These are phyloP conservation scores for Varroa destructor DNA, from an alignment of 1,140 invertebrate genomes.

Conservation along the genomic window DNA sequence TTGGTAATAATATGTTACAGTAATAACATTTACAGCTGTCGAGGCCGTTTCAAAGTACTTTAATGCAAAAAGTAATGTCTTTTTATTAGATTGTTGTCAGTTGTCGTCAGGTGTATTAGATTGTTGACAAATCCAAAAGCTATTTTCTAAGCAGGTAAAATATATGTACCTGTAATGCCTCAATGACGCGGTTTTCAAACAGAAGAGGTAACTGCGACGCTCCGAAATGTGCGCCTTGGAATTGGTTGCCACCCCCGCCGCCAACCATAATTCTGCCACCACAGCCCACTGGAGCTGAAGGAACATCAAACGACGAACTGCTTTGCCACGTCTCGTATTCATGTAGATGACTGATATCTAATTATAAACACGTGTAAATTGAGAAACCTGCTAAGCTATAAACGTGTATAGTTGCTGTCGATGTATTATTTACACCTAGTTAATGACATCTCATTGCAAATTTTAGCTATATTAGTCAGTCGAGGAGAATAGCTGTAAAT, in stretches of 20 bases:
- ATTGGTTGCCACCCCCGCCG: constrained; percentile 41
- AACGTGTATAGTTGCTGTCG: background rate
- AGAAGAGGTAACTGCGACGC: constrained; percentile 49
- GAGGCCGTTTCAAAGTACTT: too few species aligned
- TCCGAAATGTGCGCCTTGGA: constrained; percentile 28
- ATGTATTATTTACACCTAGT: background rate
- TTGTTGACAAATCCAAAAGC: too few species aligned
- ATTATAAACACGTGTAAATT: constrained; percentile 15
- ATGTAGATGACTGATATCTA: constrained; percentile 57
- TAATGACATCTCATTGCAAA: too few species aligned
- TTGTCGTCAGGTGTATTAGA: too few species aligned
- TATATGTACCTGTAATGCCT: constrained; percentile 55
- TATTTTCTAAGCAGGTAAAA: too few species aligned
- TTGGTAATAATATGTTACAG: too few species aligned
- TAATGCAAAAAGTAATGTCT: too few species aligned
- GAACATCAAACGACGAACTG: too few species aligned
- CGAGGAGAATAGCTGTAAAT: too few species aligned
- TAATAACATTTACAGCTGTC: too few species aligned
- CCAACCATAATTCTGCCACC: constrained; percentile 66
- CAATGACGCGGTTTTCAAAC: constrained; percentile 65
- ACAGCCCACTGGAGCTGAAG: constrained; percentile 59
- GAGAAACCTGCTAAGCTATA: background rate
- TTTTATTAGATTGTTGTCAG: too few species aligned
- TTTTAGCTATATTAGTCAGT: too few species aligned
- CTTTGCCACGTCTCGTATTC: constrained; percentile 70